Conservation (phyloP, 2,113 vertebrate genomes). For the Phalacrocorax pelagicus region DNA sequence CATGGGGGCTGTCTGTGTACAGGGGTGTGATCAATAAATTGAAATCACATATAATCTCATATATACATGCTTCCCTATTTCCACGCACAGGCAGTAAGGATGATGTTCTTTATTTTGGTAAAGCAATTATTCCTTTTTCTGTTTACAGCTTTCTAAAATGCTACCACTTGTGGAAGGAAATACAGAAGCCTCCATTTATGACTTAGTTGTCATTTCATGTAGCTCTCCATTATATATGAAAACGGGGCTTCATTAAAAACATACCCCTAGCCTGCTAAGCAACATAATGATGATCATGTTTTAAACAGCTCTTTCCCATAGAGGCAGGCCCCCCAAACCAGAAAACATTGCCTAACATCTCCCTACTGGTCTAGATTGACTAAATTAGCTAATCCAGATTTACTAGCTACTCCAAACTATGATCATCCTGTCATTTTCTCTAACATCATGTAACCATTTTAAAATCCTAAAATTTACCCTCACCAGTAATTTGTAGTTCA, state of each 20-base stretch:
- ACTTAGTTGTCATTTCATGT: neutral
- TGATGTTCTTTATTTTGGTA: neutral
- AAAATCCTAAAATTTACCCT: neutral
- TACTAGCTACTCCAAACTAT: neutral
- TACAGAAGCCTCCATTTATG: neutral
- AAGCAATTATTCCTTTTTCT: neutral
- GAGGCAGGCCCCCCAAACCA: neutral
- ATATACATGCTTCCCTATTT: neutral
- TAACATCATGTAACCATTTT: neutral
- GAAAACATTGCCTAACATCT: neutral
- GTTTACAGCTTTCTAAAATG: neutral
- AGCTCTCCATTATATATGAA: neutral
- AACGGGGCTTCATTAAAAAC: neutral
- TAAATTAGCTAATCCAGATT: neutral
- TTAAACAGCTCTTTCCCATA: neutral
- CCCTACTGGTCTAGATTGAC: neutral
- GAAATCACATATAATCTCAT: neutral
- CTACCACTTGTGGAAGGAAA: neutral
- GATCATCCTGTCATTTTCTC: neutral
- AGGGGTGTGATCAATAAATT: neutral
- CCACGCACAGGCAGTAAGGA: neutral
- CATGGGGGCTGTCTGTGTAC: accelerated
- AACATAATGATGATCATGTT: accelerated
- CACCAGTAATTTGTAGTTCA: neutral
- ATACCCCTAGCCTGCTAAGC: neutral